These are phyloP conservation scores for Sylvia atricapilla DNA, from an alignment of 2,113 vertebrate species.

Conservation along the genomic window DNA sequence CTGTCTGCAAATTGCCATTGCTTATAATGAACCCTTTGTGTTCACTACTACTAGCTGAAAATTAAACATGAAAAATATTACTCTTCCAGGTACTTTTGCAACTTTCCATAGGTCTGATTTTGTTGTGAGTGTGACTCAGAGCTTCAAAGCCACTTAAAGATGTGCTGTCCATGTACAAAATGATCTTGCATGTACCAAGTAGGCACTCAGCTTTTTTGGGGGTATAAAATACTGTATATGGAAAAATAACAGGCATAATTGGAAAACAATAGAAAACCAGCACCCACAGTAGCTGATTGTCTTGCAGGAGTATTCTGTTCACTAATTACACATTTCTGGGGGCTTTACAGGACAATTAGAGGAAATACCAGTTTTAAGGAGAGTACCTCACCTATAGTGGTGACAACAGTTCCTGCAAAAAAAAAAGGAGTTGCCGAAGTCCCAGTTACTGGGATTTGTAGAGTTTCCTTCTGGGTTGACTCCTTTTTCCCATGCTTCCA, in stretches of 20 bases:
- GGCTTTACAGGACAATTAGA: not conserved
- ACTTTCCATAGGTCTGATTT: not conserved
- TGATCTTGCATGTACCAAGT: not conserved
- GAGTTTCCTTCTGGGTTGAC: slow-evolving; percentile 91
- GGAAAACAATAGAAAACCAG: not conserved
- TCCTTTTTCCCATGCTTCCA: slow-evolving; percentile 89
- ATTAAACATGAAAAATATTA: not conserved
- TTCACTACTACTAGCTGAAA: not conserved
- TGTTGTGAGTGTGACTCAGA: not conserved
- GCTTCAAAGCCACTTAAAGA: not conserved
- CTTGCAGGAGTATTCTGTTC: not conserved
- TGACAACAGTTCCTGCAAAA: slow-evolving; percentile 90
- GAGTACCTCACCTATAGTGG: slow-evolving; percentile 84
- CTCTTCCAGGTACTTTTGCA: not conserved
- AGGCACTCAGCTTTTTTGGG: not conserved
- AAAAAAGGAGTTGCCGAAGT: slow-evolving; percentile 94
- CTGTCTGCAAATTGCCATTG: not conserved
- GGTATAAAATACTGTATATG: not conserved
- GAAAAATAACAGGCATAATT: not conserved
- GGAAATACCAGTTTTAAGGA: not conserved
- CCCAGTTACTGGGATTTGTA: slow-evolving; percentile 93
- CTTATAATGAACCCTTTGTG: not conserved
- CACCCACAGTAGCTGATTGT: not conserved
- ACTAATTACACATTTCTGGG: not conserved
- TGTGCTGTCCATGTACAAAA: not conserved